Conservation (phyloP, 1,140 invertebrate genomes). For the Ceratitis capitata region DNA sequence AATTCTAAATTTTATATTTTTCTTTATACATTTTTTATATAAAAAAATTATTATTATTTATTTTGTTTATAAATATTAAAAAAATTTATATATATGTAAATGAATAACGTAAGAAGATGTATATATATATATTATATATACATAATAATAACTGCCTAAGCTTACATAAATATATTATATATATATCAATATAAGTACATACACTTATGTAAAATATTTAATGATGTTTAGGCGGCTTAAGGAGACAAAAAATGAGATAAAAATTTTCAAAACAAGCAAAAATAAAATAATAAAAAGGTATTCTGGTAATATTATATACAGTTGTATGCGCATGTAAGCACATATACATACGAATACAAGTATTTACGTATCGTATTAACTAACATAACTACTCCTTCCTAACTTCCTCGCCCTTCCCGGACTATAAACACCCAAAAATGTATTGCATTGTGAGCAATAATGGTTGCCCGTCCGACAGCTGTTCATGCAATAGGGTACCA, state of each 20-base stretch:
- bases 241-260: not conserved
- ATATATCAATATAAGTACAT: not conserved
- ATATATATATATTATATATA: not conserved
- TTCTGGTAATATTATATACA: not conserved
- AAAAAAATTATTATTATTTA: not conserved
- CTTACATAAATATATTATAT: not conserved
- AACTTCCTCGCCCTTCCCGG: conserved; percentile 39
- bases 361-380: not conserved
- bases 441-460: conserved; percentile 74
- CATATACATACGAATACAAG: not conserved
- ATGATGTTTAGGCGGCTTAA: no score
- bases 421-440: conserved; percentile 71
- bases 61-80: not conserved
- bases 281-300: not conserved
- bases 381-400: not conserved
- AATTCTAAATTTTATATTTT: not conserved
- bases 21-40: not conserved
- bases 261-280: not conserved
- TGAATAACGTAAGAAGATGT: no score
- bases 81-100: not conserved
- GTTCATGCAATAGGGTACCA: conserved; percentile 74
- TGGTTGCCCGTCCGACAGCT: conserved; percentile 73
- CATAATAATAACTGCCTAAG: no score
- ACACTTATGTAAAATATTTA: no score
- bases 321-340: no score